Percentiles rank a stretch among this genome's conserved stretches.
phyloP scores from a whole-genome alignment of 2,797 vertebrate species.

The Chrosomus eos region DNA sequence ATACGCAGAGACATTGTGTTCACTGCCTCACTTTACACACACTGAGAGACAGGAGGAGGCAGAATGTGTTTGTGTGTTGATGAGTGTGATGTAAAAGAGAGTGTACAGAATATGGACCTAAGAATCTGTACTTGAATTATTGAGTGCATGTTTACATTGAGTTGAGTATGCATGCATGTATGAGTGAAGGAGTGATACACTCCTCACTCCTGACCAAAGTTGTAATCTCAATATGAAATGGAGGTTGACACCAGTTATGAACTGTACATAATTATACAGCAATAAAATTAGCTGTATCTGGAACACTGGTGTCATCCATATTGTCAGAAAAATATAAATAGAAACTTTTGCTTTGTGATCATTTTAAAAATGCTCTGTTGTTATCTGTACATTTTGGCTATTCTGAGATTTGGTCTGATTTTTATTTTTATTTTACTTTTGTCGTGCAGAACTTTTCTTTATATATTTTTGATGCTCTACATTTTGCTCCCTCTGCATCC shows the following conservation, averaged over 20 bases:
- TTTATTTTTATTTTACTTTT: not conserved
- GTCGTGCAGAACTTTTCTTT: not conserved
- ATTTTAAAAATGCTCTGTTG: not conserved
- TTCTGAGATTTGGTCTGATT: not conserved
- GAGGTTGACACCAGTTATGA: not conserved
- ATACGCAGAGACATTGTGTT: conserved; percentile 93
- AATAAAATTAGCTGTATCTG: conserved; percentile 69
- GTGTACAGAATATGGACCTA: conserved; percentile 7
- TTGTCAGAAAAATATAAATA: not conserved
- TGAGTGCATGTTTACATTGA: conserved; percentile 53
- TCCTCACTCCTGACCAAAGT: not conserved
- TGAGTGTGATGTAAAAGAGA: conserved; percentile 31
- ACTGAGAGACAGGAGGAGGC: conserved; percentile 72
- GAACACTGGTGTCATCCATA: not conserved
- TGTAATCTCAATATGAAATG: conserved; percentile 5
- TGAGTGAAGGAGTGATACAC: not conserved
- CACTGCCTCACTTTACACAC: conserved; percentile 91
- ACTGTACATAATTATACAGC: conserved; percentile 75
- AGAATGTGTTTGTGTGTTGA: not conserved
- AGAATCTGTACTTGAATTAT: conserved; percentile 33
- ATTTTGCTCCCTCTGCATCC: not conserved
- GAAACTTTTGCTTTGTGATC: not conserved
- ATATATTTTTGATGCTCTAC: not conserved
- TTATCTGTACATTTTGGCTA: not conserved
- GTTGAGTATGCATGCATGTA: conserved; percentile 41